Conservation (phyloP, 2,888 invertebrate species). For the Sepioteuthis lessoniana region DNA sequence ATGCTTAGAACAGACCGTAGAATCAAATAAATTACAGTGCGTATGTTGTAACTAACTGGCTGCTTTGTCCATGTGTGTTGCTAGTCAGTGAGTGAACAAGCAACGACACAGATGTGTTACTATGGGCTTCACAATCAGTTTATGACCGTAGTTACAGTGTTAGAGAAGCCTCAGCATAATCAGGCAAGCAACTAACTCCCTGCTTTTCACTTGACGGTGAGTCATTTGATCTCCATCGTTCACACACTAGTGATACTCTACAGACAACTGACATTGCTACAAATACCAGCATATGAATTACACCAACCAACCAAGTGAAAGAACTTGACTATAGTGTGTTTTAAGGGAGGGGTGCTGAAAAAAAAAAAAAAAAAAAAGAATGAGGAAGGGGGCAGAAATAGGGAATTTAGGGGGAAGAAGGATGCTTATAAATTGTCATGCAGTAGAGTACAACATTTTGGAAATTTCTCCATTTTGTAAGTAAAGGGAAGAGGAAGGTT, state of each 20-base stretch:
- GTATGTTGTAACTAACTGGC: background rate
- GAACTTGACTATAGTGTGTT: background rate
- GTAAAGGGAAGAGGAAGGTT: too few relatives aligned
- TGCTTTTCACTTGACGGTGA: background rate
- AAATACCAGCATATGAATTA: background rate
- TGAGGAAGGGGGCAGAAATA: background rate
- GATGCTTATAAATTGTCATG: background rate
- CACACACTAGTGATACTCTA: slow-evolving; percentile 18
- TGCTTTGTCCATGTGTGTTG: background rate
- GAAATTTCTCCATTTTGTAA: too few relatives aligned
- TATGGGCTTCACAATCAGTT: slow-evolving; percentile 7
- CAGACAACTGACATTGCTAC: background rate
- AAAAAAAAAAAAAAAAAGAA: background rate
- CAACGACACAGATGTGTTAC: background rate
- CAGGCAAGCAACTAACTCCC: background rate
- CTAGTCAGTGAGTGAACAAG: background rate
- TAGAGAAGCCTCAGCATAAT: background rate
- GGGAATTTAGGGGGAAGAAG: background rate
- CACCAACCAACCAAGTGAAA: background rate
- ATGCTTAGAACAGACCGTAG: background rate
- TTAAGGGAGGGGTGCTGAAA: background rate
- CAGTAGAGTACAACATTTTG: too few relatives aligned
- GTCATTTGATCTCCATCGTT: slow-evolving; percentile 17
- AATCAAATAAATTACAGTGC: background rate
- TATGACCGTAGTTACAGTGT: background rate